phyloP scores from a whole-genome alignment of 2,113 vertebrate species.

The Tricholaema leucomelas region DNA sequence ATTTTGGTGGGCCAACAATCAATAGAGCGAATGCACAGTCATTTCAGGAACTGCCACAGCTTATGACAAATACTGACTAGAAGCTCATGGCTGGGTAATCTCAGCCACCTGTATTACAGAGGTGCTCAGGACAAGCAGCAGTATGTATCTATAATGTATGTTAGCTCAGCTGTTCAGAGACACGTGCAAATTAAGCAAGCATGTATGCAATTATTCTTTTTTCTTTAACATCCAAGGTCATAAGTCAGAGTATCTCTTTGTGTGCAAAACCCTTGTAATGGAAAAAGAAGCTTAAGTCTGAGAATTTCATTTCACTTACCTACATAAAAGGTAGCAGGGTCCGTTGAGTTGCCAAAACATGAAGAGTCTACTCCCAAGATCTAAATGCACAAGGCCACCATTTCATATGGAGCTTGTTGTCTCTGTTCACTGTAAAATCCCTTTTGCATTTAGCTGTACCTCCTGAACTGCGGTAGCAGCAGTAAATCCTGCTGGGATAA shows the following conservation, averaged over 20 bases:
- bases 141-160: neutral
- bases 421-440: neutral
- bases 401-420: neutral
- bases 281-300: neutral
- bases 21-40: slow-evolving; percentile 42
- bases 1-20: slow-evolving; percentile 42
- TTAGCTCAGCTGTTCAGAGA: neutral
- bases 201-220: neutral
- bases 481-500: neutral
- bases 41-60: slow-evolving; percentile 49
- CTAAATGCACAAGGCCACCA: neutral
- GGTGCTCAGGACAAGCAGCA: neutral
- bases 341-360: neutral
- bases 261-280: neutral
- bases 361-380: neutral
- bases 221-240: neutral
- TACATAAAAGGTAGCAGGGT: neutral
- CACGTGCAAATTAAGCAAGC: neutral
- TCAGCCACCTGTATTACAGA: neutral
- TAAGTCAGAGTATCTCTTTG: neutral
- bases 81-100: neutral
- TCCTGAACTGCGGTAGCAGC: neutral
- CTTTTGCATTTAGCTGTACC: neutral
- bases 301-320: neutral
- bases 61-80: slow-evolving; percentile 28